A percentile compares a stretch with the other conserved stretches of the same genome.
phyloP scores from a whole-genome alignment of 1,140 invertebrate species.

The Anadara kagoshimensis region DNA sequence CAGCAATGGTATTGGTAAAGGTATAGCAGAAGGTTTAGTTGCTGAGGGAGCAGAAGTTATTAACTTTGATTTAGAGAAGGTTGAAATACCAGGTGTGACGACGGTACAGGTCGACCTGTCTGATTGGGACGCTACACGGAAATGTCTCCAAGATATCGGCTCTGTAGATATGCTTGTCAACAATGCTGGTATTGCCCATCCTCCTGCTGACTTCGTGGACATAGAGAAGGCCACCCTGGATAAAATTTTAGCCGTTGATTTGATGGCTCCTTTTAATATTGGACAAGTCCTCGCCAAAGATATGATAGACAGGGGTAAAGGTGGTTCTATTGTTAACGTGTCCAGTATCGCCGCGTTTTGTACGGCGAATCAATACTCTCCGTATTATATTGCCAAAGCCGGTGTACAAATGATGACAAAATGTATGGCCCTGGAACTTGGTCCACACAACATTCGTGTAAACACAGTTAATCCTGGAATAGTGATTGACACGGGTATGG shows the following conservation, averaged over 20 bases:
- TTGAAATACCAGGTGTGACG: slow-evolving; percentile 76
- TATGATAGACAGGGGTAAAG: slow-evolving; percentile 81
- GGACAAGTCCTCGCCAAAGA: slow-evolving; percentile 84
- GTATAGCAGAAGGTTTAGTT: slow-evolving; percentile 1
- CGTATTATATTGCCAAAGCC: slow-evolving; percentile 82
- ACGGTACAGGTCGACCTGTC: slow-evolving; percentile 81
- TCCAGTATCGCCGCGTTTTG: slow-evolving; percentile 84
- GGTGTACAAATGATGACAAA: slow-evolving; percentile 80
- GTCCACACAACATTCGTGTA: slow-evolving; percentile 83
- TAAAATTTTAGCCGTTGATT: slow-evolving; percentile 83
- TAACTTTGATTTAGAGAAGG: slow-evolving; percentile 6
- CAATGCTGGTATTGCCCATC: slow-evolving; percentile 82
- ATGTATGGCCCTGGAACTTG: slow-evolving; percentile 90
- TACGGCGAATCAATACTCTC: slow-evolving; percentile 84
- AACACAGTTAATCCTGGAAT: slow-evolving; percentile 87
- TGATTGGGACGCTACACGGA: slow-evolving; percentile 84
- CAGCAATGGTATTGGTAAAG: slow-evolving; percentile 28
- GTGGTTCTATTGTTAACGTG: slow-evolving; percentile 90
- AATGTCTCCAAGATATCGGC: slow-evolving; percentile 75
- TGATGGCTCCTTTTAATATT: slow-evolving; percentile 89
- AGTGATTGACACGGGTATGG: slow-evolving; percentile 93
- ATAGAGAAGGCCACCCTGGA: slow-evolving; percentile 82
- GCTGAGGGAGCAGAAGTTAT: slow-evolving; percentile 18
- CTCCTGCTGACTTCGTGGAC: slow-evolving; percentile 79
- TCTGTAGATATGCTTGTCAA: slow-evolving; percentile 86